These are phyloP conservation scores for Erebia epiphron DNA, from an alignment of 2,888 invertebrate genomes.

Conservation along the genomic window DNA sequence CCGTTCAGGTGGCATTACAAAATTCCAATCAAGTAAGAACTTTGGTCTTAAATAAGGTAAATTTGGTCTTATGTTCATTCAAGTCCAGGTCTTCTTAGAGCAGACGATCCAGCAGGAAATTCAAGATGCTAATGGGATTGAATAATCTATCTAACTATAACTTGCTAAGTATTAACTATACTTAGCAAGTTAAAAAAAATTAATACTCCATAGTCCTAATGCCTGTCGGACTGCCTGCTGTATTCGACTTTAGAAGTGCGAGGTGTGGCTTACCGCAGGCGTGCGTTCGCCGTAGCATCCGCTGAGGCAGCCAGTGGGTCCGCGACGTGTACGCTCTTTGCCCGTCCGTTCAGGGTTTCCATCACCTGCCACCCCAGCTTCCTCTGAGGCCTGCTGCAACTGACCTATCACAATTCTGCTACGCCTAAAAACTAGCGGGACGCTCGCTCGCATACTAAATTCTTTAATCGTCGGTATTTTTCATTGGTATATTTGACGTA, in stretches of 20 bases:
- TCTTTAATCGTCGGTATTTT: not conserved
- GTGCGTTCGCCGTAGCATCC: conserved; percentile 89
- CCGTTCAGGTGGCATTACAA: too few relatives aligned
- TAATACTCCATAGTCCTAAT: not conserved
- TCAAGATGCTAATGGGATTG: not conserved
- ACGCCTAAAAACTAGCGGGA: conserved; percentile 39
- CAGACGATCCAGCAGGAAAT: conserved; percentile 7
- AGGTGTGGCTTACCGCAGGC: conserved; percentile 86
- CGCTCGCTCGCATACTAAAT: conserved; percentile 30
- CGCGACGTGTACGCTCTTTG: conserved; percentile 82
- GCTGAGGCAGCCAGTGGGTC: conserved; percentile 86
- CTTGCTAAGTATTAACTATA: too few relatives aligned
- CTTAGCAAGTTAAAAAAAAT: not conserved
- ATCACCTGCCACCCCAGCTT: conserved; percentile 79
- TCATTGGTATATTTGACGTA: not conserved
- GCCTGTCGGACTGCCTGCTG: conserved; percentile 17
- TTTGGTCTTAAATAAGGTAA: too few relatives aligned
- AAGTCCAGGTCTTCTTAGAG: not conserved
- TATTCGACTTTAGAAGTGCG: not conserved
- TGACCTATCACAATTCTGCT: conserved; percentile 65
- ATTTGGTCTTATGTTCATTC: not conserved
- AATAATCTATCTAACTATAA: too few relatives aligned
- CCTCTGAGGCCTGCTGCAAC: conserved; percentile 81
- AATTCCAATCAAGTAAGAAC: too few relatives aligned
- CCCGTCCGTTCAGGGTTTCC: conserved; percentile 76